A percentile compares a stretch with the other conserved stretches of the same genome.
Conservation (phyloP, 2,797 vertebrate genomes). For the Sebastes alutus region DNA sequence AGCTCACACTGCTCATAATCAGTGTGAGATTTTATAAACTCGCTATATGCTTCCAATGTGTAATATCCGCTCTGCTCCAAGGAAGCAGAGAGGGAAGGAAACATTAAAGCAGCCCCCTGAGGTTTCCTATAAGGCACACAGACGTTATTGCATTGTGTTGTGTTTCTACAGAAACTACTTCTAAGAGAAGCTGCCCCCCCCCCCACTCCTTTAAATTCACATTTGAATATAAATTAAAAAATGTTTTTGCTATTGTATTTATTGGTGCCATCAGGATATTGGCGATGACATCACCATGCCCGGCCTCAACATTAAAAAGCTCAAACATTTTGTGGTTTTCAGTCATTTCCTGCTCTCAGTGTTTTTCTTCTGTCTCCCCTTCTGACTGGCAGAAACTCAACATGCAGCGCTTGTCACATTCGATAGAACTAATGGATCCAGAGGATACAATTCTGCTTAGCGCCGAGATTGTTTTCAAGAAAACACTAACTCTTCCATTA, state of each 20-base stretch:
- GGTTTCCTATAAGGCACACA: conserved; percentile 57
- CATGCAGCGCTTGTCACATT: conserved; percentile 3
- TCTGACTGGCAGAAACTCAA: conserved; percentile 1
- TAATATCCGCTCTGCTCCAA: conserved; percentile 76
- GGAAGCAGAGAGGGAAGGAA: conserved; percentile 47
- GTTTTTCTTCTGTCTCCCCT: not conserved
- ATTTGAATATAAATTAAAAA: conserved; percentile 38
- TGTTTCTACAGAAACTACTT: conserved; percentile 11
- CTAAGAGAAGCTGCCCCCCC: not conserved
- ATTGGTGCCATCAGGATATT: not conserved
- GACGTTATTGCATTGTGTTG: conserved; percentile 55
- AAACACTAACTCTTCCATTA: conserved; percentile 59
- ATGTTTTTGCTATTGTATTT: conserved; percentile 9
- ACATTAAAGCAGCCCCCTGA: conserved; percentile 72
- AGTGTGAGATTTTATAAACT: conserved; percentile 74
- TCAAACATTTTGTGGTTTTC: not conserved
- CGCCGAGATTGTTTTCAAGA: conserved; percentile 58
- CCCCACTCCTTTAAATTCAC: not conserved
- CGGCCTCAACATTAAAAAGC: not conserved
- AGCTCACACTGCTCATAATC: conserved; percentile 64
- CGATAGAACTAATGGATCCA: conserved; percentile 27
- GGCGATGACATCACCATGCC: not conserved
- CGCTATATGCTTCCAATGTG: conserved; percentile 70
- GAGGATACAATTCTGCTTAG: conserved; percentile 70
- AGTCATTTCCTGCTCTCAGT: conserved; percentile 12